Conservation (phyloP, 2,888 invertebrate genomes). For the Habroteleia sp. region DNA sequence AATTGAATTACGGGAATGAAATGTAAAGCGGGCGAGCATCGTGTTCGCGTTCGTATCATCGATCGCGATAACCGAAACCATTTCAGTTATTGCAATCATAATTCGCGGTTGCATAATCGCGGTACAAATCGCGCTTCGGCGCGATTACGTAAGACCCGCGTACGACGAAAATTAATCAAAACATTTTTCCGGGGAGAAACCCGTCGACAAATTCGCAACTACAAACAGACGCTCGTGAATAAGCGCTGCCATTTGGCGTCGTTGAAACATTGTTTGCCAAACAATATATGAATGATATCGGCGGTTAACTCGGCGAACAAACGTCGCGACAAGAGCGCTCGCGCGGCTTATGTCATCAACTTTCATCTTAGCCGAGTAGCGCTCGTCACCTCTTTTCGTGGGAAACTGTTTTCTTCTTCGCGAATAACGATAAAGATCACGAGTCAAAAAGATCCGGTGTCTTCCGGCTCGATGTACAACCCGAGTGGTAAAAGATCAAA, state of each 20-base stretch:
- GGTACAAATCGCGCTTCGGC: constrained; percentile 16
- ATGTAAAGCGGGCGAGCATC: constrained; percentile 17
- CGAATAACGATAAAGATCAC: constrained; percentile 61
- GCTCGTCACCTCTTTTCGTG: constrained; percentile 62
- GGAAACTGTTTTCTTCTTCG: constrained; percentile 60
- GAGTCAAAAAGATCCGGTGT: constrained; percentile 62
- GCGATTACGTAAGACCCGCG: constrained; percentile 27
- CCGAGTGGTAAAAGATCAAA: constrained; percentile 50
- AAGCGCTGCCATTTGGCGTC: constrained; percentile 36
- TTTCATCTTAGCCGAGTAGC: constrained; percentile 55
- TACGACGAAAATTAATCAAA: constrained; percentile 36
- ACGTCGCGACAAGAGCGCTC: constrained; percentile 49
- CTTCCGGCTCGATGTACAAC: constrained; percentile 47
- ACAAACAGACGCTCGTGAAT: constrained; percentile 26
- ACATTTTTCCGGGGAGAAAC: constrained; percentile 12
- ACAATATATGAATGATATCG: constrained; percentile 54
- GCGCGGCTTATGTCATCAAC: constrained; percentile 60
- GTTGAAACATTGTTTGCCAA: constrained; percentile 43
- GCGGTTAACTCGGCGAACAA: constrained; percentile 45
- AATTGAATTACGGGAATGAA: constrained; percentile 27
- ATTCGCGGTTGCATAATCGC: constrained; percentile 38
- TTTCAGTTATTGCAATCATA: constrained; percentile 50
- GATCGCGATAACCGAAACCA: constrained; percentile 54
- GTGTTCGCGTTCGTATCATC: constrained; percentile 26
- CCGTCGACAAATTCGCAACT: constrained; percentile 27